These are phyloP conservation scores for Platysternon megacephalum DNA, from an alignment of 2,113 vertebrate species.

Conservation along the genomic window DNA sequence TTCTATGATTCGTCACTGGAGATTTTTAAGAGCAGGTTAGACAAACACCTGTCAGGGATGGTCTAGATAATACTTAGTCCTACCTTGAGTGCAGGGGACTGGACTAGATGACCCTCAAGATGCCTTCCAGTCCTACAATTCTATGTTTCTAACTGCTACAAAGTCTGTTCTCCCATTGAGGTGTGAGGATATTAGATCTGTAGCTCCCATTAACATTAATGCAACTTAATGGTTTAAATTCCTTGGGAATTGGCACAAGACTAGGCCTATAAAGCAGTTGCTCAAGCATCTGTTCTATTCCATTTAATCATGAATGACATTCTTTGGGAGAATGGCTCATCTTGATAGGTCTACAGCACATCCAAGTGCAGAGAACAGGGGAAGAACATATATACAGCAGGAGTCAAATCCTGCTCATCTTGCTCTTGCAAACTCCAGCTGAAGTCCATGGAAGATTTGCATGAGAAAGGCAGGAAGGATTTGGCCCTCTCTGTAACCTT, in stretches of 20 bases:
- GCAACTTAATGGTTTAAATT: not conserved
- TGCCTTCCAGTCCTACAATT: too few species aligned
- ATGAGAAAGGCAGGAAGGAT: not conserved
- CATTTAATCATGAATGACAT: not conserved
- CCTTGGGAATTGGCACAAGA: not conserved
- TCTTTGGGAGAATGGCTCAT: not conserved
- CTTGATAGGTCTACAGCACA: not conserved
- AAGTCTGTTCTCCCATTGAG: not conserved
- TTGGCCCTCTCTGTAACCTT: not conserved
- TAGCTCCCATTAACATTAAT: not conserved
- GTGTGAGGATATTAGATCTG: not conserved
- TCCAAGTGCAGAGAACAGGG: not conserved
- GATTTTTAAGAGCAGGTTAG: too few species aligned
- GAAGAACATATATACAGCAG: not conserved
- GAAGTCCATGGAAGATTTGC: not conserved
- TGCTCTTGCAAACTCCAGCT: not conserved
- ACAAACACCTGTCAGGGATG: too few species aligned
- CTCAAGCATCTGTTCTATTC: not conserved
- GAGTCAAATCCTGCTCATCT: not conserved
- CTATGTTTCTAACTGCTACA: not conserved
- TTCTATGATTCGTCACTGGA: too few species aligned
- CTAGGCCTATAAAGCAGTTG: accelerated
- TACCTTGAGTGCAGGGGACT: too few species aligned
- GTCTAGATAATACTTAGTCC: too few species aligned
- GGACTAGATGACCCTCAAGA: too few species aligned